phyloP scores from a whole-genome alignment of 2,113 vertebrate genomes.

The Octodon degus region DNA sequence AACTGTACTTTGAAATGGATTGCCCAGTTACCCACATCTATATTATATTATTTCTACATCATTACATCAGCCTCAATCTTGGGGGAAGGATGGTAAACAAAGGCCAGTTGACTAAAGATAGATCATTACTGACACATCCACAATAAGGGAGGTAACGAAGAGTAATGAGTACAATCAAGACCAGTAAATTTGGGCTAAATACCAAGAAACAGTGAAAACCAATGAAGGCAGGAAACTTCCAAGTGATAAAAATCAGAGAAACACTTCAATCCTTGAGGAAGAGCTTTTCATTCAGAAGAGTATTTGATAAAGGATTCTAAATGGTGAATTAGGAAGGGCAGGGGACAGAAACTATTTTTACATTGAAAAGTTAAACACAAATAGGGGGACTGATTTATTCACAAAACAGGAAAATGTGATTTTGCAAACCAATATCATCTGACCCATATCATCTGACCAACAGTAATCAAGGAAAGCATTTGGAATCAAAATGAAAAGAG shows the following conservation, averaged over 20 bases:
- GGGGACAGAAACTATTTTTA: not conserved
- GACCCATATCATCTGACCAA: not conserved
- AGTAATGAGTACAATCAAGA: conserved; percentile 71
- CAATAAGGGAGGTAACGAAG: conserved; percentile 77
- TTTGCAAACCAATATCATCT: not conserved
- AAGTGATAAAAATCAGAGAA: conserved; percentile 9
- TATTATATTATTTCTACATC: conserved; percentile 77
- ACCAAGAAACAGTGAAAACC: conserved; percentile 72
- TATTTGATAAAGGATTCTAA: not conserved
- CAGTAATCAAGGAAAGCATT: not conserved
- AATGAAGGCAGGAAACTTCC: conserved; percentile 48
- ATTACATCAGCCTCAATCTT: conserved; percentile 81
- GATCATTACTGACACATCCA: conserved; percentile 78
- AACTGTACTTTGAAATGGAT: conserved; percentile 81
- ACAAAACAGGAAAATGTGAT: not conserved
- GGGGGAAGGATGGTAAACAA: conserved; percentile 74
- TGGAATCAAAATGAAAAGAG: not conserved
- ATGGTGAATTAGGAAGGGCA: not conserved
- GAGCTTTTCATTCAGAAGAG: not conserved
- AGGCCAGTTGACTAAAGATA: conserved; percentile 81
- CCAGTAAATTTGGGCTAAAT: conserved; percentile 77
- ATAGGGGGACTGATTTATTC: conserved; percentile 3
- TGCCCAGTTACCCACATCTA: conserved; percentile 72
- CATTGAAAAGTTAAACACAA: conserved; percentile 4
- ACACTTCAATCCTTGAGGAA: not conserved